Percentiles rank a stretch among this genome's conserved stretches.
These are phyloP conservation scores for Nicator chloris DNA, from an alignment of 2,113 vertebrate species.

Conservation along the genomic window DNA sequence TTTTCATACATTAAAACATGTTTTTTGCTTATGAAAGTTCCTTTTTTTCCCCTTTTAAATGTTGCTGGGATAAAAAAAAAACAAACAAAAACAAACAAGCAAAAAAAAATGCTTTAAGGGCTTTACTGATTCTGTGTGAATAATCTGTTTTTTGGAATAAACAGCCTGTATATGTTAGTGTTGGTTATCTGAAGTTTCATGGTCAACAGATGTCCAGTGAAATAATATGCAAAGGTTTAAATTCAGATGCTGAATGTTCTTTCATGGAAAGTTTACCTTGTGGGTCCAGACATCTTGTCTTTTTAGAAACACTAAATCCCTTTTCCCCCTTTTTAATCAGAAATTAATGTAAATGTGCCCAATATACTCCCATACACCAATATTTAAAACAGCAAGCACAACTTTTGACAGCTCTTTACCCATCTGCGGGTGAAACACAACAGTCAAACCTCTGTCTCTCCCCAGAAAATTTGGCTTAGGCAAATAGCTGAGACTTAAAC, in stretches of 20 bases:
- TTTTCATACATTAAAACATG: constrained; percentile 52
- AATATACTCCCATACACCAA: background rate
- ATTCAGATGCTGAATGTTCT: constrained; percentile 3
- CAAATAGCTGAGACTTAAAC: constrained; percentile 22
- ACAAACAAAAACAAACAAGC: background rate
- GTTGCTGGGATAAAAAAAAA: background rate
- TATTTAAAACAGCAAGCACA: background rate
- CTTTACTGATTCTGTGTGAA: constrained; percentile 44
- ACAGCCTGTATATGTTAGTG: constrained; percentile 69
- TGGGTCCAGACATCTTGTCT: background rate
- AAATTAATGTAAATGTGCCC: background rate
- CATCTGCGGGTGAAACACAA: background rate
- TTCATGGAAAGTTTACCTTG: constrained; percentile 30
- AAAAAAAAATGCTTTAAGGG: constrained; percentile 41
- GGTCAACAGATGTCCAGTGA: constrained; percentile 45
- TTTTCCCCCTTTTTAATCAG: background rate
- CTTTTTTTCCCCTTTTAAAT: background rate
- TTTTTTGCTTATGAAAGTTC: constrained; percentile 6
- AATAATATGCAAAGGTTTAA: constrained; percentile 48
- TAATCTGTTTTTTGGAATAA: constrained; percentile 61
- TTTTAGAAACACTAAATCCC: background rate
- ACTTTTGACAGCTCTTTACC: background rate
- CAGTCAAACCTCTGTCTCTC: background rate
- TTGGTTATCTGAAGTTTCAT: constrained; percentile 67
- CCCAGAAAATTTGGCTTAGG: background rate